Evolutionary conservation across 2,888 invertebrate genomes (phyloP), one percentile per base, ranked within the genome.

Genomic region (Fragum sueziense): DNA sequence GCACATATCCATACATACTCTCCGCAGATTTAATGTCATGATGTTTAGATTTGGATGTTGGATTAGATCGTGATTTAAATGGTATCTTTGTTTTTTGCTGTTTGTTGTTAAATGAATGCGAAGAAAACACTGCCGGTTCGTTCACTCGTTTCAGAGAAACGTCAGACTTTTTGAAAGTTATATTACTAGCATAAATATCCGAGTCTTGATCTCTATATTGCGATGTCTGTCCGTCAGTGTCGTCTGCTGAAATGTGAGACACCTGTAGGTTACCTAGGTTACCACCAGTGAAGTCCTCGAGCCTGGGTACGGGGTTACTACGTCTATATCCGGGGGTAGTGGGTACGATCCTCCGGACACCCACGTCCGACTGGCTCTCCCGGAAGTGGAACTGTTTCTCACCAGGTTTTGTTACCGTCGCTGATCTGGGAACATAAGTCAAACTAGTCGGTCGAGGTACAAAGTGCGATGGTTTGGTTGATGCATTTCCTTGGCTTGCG

Each of bases 1-100:
- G 87, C 17, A 86, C 79, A 75, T 87, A 87, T 14, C 84, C 84
- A 51, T 86, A 86, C 87, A 87, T 86, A 65, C 86, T 86, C 54
- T 85, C 87, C 29, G 54, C 65, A 25, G n/a, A 9, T 25, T 34
- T 22, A n/a, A 41, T 25, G 65, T 37, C 29, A 25, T 34, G 34
- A 11, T 6, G n/a, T 65, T 65, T 65, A 65, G 29, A n/a, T 25
- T 65, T 65, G 2, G 65, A 9, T 22, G 65, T 37, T 2, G 65
- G 65, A 22, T 65, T 65, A 9, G 65, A 65, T 20, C 37, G 37
- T 2, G 65, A 25, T 65, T 65, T 65, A 4, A 7, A 3, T 20
- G 65, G 29, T 37, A 65, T 11, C 37, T 37, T 65, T 37, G 34
- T 34, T 65, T 37, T 65, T 4, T 34, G 37, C 22, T 20, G 65